Base-by-base conservation (phyloP, 2,888 invertebrate species). In the Brachypalpus laphriformis region DNA sequence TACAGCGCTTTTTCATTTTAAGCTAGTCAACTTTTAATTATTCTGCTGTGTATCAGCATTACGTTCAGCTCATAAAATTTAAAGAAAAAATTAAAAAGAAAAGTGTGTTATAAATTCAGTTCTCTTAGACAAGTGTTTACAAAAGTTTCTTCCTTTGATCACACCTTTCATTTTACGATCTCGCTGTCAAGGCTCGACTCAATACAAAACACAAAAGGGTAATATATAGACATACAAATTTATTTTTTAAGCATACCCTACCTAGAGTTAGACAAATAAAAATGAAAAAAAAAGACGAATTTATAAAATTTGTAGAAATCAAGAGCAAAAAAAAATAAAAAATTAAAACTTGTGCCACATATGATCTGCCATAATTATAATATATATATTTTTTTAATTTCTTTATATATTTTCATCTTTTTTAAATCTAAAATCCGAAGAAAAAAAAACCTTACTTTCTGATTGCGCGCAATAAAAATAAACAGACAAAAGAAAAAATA, bases 351-450 rank as follows among this genome's bases (percentile, higher is more conserved):
- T 81, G 81, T 85, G 85, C 85, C 85, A 85, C 81, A 75, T 81
- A 80, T 85, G 42, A 85, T 85, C 75, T 85, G 85, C 85, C 85
- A 85, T 85, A 80, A 72, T 71, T 71, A 83, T 75, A 74, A 75
- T 68, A 74, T 49, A 34, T 31, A 31, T 63, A 75, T 70, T 70
- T 34, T 57, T 70, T 70, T 37, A 56, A 42, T 65, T 75, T 59
- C 57, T 85, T 80, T 42, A 70, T 68, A 70, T 78, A 59, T 78
- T 75, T 70, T 71, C 47, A 71, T 65, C 37, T 65, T 63, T n/a
- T 65, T 70, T 31, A 31, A 61, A 63, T 25, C 8, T 71, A 34
- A 80, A 80, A 47, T 63, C 40, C 34, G 61, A 54, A 54, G 40
- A 61, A 18, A 70, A 54, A 56, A 34, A 16, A 14, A 63, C 14